Conservation (phyloP, 2,888 invertebrate genomes). For the Hemicrepidius hirtus region DNA sequence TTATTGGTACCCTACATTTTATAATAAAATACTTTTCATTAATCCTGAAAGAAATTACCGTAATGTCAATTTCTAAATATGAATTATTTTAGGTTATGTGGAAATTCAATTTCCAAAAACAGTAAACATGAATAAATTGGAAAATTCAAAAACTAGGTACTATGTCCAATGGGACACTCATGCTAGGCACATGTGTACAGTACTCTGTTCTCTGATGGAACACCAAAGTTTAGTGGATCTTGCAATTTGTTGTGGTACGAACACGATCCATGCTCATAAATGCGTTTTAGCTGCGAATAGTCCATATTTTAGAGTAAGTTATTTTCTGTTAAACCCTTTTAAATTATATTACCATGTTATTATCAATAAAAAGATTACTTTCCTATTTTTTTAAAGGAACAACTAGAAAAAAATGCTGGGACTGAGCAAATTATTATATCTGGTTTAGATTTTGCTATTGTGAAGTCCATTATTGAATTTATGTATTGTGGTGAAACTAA, state of each 20-base stretch:
- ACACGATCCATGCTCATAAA: conserved; percentile 84
- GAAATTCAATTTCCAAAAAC: not conserved
- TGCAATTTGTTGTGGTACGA: conserved; percentile 84
- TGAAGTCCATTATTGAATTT: conserved; percentile 83
- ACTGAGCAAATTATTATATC: conserved; percentile 78
- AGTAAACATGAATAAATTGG: conserved; percentile 54
- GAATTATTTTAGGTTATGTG: conserved; percentile 8
- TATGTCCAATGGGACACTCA: conserved; percentile 81
- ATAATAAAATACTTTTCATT: too few relatives aligned
- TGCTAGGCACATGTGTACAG: conserved; percentile 80
- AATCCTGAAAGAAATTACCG: too few relatives aligned
- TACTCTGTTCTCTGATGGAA: conserved; percentile 82
- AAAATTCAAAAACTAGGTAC: conserved; percentile 56
- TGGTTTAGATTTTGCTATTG: conserved; percentile 82
- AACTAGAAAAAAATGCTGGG: conserved; percentile 75
- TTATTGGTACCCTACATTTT: not conserved
- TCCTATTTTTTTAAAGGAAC: conserved; percentile 71
- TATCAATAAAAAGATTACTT: not conserved
- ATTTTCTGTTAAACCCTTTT: not conserved
- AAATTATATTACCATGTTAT: too few relatives aligned
- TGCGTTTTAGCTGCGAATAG: conserved; percentile 84
- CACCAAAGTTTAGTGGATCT: conserved; percentile 84
- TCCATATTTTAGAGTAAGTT: conserved; percentile 81
- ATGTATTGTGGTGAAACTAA: conserved; percentile 87
- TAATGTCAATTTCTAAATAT: too few relatives aligned